Evolutionary conservation across 2,888 invertebrate species (phyloP), one percentile per base, ranked within the genome.

Genomic region (Patella pellucida): DNA sequence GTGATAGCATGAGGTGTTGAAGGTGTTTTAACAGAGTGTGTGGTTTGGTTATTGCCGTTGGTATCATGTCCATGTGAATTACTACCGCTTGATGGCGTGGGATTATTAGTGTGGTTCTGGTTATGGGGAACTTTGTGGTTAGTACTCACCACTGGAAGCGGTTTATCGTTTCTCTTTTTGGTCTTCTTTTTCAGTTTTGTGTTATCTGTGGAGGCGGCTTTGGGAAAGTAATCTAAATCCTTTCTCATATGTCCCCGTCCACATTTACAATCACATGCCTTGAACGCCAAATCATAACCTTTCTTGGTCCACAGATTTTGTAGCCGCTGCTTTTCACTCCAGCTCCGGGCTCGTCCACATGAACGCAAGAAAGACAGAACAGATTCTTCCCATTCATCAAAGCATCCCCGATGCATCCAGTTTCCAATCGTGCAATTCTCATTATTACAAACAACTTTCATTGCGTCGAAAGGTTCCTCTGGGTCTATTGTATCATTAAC

Each of bases 281-380:
- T 97, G 92, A 95, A 97, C 11, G 97, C 97, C 90, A 98, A 92
- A 92, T 98, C 98, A 92, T 98, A 98, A 74, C 98, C 98, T 91
- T 97, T 97, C 92, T 98, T 98, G 76, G 97, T 97, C 98, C 98
- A 98, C 77, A 98, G 92, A 92, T 98, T 98, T 92, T 98, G 97
- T 86, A 95, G 94, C 51, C 97, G 94, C 91, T 98, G 98, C 77
- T 97, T 94, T 90, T 98, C 97, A 56, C 97, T 97, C 98, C 98
- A 98, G 83, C 96, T 96, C 31, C 97, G 93, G 4, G 97, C 97
- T 54, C 97, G 93, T 72, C 97, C 97, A 92, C 96, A 96, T 54
- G 96, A 95, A 91, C 97, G 96, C 79, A 98, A 93, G 89, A 96
- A 96, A 73, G 95, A 95, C 83, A 98, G 93, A 76, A 98, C 95